Base-by-base conservation (phyloP, 2,113 vertebrate genomes). In the Nannospalax galili region DNA sequence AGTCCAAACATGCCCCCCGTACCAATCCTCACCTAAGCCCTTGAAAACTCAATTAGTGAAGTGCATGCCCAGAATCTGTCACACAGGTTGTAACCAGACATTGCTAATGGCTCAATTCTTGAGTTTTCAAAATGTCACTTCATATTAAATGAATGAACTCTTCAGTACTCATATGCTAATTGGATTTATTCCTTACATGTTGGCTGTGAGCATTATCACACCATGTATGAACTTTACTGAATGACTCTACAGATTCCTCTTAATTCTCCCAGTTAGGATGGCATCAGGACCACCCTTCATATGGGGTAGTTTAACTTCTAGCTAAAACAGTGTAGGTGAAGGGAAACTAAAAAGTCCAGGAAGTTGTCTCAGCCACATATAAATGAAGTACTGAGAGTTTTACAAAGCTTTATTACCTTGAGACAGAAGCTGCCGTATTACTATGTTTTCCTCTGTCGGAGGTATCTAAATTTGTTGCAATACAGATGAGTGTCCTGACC, bases 111-210 rank as follows among this genome's bases (percentile, higher is more conserved):
- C 97, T 96, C 93, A 95, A 74, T 96, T 97, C 97, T 98, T 96
- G 84, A 91, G 88, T 96, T 97, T 96, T 95, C 96, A 97, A 95
- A 97, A 96, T 96, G 97, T 96, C 97, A 95, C 95, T 95, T 97
- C 92, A 78, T 94, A 95, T 96, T 95, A 94, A 95, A 88, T 90
- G 89, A 94, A 93, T 90, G 96, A 96, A 96, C 96, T 95, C 92
- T 94, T n/a, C 91, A 95, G 93, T 88, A 94, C 91, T 92, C 91
- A 87, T 95, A 91, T 92, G 95, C 94, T 97, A 96, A 97, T 94
- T 94, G 86, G 96, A 97, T 97, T 96, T 97, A 93, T 95, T 95
- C 45, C 26, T 65, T 95, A 77, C 86, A 30, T 88, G 91, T 95
- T 97, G 92, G 94, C 93, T 88, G 58, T 94, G 94, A 92, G 89